Percentiles rank a stretch among this genome's conserved stretches.
phyloP scores from a whole-genome alignment of 2,113 vertebrate species.

The Galemys pyrenaicus region DNA sequence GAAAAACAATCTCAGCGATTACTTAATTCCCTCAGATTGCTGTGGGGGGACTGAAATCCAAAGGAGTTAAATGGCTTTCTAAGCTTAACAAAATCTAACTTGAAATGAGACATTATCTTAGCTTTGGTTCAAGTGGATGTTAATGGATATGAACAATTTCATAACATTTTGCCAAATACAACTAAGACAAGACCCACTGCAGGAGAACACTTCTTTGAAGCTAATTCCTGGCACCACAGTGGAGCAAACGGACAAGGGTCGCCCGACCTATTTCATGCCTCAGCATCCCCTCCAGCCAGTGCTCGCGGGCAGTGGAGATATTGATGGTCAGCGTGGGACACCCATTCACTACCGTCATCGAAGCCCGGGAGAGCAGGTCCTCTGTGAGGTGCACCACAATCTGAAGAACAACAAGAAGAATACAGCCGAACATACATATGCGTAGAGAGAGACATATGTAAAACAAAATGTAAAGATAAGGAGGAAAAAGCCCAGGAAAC shows the following conservation, averaged over 20 bases:
- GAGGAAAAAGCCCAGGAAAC: not conserved
- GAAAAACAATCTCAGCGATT: constrained; percentile 11
- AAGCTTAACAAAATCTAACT: not conserved
- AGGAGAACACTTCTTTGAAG: not conserved
- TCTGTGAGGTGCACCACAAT: constrained; percentile 95
- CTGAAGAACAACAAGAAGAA: constrained; percentile 75
- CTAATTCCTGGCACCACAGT: too few relatives aligned
- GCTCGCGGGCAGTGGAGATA: constrained; percentile 90
- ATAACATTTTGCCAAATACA: not conserved
- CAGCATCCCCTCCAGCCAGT: constrained; percentile 97
- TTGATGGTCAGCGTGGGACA: constrained; percentile 95
- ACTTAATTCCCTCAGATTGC: not conserved
- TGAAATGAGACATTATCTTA: not conserved
- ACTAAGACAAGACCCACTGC: not conserved
- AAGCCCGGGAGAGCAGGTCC: constrained; percentile 96
- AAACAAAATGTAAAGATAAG: not conserved
- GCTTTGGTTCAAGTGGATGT: not conserved
- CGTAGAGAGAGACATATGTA: not conserved
- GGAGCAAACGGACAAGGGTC: not conserved
- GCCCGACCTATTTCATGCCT: constrained; percentile 93
- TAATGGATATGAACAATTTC: not conserved
- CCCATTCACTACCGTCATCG: constrained; percentile 95
- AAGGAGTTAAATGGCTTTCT: not conserved
- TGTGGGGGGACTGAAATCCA: not conserved
- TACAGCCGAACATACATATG: too few relatives aligned